Conservation (phyloP, 2,113 vertebrate species). For the Sakesphorus luctuosus region DNA sequence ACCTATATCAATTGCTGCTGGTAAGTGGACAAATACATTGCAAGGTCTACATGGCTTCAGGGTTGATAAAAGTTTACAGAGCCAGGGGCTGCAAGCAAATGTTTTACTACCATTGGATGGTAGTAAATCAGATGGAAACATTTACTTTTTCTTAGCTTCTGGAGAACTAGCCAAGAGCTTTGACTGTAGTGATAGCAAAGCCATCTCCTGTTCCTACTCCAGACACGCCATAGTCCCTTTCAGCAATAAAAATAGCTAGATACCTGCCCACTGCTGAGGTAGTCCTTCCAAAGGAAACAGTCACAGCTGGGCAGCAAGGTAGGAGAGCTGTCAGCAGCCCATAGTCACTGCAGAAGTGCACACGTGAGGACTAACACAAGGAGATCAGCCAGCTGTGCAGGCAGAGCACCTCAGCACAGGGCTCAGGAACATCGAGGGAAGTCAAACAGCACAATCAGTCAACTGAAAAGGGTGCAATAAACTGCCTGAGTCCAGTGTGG, state of each 20-base stretch:
- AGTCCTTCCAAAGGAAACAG: not conserved
- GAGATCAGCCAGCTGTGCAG: not conserved
- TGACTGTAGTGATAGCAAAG: not conserved
- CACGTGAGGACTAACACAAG: fast-evolving
- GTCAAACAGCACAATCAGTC: not conserved
- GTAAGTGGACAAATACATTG: not conserved
- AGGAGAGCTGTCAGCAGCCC: not conserved
- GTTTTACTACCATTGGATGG: not conserved
- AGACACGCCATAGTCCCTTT: fast-evolving
- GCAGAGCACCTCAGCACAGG: not conserved
- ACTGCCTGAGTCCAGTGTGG: fast-evolving
- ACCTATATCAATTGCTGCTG: not conserved
- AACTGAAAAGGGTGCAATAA: not conserved
- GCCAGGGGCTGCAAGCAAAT: not conserved
- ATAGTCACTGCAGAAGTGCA: not conserved
- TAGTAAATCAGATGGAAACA: slow-evolving; percentile 2
- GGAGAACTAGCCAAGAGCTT: not conserved
- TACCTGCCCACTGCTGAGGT: not conserved
- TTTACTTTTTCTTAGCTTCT: not conserved
- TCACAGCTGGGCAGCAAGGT: not conserved
- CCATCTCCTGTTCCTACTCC: fast-evolving
- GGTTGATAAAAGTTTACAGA: slow-evolving; percentile 28
- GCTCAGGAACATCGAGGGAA: not conserved
- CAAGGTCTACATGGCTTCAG: not conserved
- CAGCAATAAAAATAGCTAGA: not conserved